These are phyloP conservation scores for Montipora foliosa DNA, from an alignment of 64 coral and sea anemone species.

Conservation along the genomic window DNA sequence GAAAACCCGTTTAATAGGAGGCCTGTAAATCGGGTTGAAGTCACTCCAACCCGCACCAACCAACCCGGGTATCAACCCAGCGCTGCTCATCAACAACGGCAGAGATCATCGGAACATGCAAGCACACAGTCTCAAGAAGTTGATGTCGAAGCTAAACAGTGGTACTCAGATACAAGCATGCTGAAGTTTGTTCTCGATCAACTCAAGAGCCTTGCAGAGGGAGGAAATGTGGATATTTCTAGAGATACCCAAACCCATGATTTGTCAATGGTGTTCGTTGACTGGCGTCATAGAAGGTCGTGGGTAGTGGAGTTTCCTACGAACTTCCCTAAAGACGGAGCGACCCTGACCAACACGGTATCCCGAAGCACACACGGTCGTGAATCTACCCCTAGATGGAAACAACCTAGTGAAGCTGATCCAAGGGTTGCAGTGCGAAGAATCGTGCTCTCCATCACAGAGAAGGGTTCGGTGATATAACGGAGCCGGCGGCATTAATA, in stretches of 20 bases:
- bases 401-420: background rate
- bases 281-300: background rate
- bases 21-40: background rate
- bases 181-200: background rate
- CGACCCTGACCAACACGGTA: background rate
- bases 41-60: background rate
- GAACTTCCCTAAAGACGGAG: background rate
- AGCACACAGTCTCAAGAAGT: background rate
- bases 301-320: constrained; percentile 9
- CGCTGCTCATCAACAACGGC: background rate
- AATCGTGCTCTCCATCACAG: background rate
- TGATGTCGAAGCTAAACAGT: background rate
- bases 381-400: background rate
- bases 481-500: too few species aligned
- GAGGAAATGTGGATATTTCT: background rate
- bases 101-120: background rate
- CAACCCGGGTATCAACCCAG: background rate
- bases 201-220: background rate
- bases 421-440: background rate
- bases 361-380: background rate
- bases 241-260: background rate
- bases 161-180: background rate
- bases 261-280: background rate
- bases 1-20: background rate
- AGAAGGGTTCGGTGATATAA: background rate